Evolutionary conservation across 2,113 vertebrate genomes (phyloP).

Genomic region (Pteropus alecto): DNA sequence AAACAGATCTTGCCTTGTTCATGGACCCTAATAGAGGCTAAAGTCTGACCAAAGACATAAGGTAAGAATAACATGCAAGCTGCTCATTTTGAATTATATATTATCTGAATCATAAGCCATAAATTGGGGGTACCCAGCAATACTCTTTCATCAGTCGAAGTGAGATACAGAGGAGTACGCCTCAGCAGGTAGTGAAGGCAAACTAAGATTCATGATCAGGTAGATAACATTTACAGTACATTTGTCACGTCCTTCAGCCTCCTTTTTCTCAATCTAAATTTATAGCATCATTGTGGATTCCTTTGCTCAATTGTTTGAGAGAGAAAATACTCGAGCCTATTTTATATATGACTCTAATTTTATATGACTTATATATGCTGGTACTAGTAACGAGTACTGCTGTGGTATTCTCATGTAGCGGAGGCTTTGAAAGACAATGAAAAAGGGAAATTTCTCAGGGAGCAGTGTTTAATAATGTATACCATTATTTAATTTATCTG

Average conservation of each 20-base stretch:
- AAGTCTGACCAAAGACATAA: neutral
- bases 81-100: neutral
- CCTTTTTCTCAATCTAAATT: neutral
- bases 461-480: neutral
- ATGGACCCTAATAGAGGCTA: neutral
- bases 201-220: neutral
- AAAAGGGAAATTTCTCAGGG: neutral
- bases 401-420: neutral
- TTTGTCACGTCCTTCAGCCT: neutral
- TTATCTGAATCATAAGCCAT: neutral
- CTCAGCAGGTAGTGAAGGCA: neutral
- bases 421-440: neutral
- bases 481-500: neutral
- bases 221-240: neutral
- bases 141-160: neutral
- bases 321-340: neutral
- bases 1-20: conserved; percentile 43
- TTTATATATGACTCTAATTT: neutral
- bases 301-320: neutral
- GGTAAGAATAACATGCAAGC: neutral
- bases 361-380: neutral
- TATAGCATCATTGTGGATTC: neutral
- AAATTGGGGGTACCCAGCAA: neutral
- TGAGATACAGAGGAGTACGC: neutral
- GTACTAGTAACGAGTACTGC: neutral